Evolutionary conservation across 2,113 vertebrate species (phyloP).

Genomic region (Takifugu flavidus): DNA sequence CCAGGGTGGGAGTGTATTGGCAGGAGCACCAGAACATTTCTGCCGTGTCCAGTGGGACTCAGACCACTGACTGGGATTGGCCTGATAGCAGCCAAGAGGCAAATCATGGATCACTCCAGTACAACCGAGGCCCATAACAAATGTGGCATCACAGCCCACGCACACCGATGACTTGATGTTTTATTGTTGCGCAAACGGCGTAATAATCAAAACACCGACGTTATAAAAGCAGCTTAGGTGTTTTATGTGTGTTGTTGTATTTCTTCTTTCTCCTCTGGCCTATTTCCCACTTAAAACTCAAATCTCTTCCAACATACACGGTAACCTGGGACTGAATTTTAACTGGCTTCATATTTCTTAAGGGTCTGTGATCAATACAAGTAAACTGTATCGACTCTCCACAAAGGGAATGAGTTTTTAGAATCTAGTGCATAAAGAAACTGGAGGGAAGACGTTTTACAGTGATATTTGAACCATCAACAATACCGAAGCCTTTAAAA

Average conservation of each 20-base stretch:
- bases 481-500: conserved; percentile 23
- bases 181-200: conserved; percentile 54
- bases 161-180: conserved; percentile 50
- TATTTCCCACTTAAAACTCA: conserved; percentile 33
- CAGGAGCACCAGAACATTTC: conserved; percentile 70
- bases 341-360: conserved; percentile 37
- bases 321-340: conserved; percentile 46
- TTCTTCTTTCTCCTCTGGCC: conserved; percentile 12
- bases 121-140: conserved; percentile 60
- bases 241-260: conserved; percentile 10
- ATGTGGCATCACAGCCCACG: conserved; percentile 53
- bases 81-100: conserved; percentile 65
- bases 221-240: conserved; percentile 7
- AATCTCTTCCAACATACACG: conserved; percentile 23
- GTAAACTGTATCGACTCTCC: conserved; percentile 53
- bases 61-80: conserved; percentile 63
- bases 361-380: conserved; percentile 43
- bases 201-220: conserved; percentile 19
- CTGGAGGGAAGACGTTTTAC: conserved; percentile 33
- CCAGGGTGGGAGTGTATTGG: conserved; percentile 74
- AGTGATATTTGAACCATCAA: conserved; percentile 14
- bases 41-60: conserved; percentile 72
- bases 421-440: conserved; percentile 41
- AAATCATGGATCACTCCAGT: conserved; percentile 61
- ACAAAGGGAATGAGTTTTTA: conserved; percentile 38